phyloP scores from a whole-genome alignment of 1,140 invertebrate genomes.

The Drosophila nigromelanica region DNA sequence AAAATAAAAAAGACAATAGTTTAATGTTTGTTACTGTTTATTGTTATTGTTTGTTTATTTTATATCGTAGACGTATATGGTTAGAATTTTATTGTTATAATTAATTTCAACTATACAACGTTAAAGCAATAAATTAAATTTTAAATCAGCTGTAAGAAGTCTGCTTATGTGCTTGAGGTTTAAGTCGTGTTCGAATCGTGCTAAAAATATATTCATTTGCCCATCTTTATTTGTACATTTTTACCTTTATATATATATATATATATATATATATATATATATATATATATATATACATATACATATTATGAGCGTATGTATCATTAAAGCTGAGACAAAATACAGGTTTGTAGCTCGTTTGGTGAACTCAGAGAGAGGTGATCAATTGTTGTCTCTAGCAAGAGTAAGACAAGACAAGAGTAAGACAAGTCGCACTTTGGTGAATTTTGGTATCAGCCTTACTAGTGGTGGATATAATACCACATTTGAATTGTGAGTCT shows the following conservation, averaged over 20 bases:
- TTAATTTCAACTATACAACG: no score
- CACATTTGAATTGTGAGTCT: not conserved
- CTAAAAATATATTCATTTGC: not conserved
- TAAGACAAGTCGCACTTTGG: constrained; percentile 1
- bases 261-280: not conserved
- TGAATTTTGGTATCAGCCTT: constrained; percentile 2
- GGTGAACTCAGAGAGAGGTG: constrained; percentile 4
- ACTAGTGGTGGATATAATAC: not conserved
- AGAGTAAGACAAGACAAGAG: not conserved
- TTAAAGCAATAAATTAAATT: no score
- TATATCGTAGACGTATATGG: no score
- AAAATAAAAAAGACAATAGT: no score
- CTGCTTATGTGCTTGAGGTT: not conserved
- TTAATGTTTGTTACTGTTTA: no score
- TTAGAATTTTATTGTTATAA: no score
- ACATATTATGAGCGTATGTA: not conserved
- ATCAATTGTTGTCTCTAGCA: not conserved
- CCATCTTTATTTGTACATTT: constrained; percentile 1
- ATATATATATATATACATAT: not conserved
- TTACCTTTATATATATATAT: not conserved
- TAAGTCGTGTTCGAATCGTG: constrained; percentile 2
- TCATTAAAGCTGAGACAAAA: constrained; percentile 14
- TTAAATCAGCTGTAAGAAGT: no score
- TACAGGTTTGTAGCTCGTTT: constrained; percentile 21
- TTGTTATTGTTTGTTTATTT: no score